These are phyloP conservation scores for Thamnophis elegans DNA, from an alignment of 2,797 vertebrate genomes.

Conservation along the genomic window DNA sequence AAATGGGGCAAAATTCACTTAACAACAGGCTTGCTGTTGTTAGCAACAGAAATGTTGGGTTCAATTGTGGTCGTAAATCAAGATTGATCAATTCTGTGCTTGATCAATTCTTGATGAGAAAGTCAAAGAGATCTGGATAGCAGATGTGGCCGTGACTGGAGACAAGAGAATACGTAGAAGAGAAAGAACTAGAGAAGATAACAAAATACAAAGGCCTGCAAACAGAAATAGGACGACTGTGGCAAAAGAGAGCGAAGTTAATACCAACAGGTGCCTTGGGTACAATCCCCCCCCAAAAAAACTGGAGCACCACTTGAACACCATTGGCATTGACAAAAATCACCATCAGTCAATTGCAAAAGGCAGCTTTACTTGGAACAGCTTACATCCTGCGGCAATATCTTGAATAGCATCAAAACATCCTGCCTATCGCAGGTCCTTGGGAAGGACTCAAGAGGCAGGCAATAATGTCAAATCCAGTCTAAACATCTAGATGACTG, in stretches of 20 bases:
- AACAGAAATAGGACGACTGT: background rate
- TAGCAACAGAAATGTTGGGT: background rate
- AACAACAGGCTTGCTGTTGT: background rate
- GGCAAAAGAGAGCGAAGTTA: background rate
- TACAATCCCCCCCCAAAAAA: background rate
- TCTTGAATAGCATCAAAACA: background rate
- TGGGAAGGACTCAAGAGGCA: background rate
- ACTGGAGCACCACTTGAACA: background rate
- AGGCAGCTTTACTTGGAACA: background rate
- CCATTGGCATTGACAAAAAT: background rate
- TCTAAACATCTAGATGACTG: background rate
- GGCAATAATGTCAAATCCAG: background rate
- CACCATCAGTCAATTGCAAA: background rate
- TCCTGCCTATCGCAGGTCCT: background rate
- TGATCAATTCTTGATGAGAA: background rate
- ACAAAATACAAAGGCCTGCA: background rate
- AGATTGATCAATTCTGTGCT: background rate
- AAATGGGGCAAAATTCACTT: background rate
- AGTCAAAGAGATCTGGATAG: background rate
- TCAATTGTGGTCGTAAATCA: background rate
- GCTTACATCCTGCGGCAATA: background rate
- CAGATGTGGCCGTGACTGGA: background rate
- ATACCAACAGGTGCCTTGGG: background rate
- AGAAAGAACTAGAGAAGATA: background rate
- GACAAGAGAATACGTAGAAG: background rate